These are phyloP conservation scores for Petrocephalus zakoni DNA, from an alignment of 2,113 vertebrate species.

Conservation along the genomic window DNA sequence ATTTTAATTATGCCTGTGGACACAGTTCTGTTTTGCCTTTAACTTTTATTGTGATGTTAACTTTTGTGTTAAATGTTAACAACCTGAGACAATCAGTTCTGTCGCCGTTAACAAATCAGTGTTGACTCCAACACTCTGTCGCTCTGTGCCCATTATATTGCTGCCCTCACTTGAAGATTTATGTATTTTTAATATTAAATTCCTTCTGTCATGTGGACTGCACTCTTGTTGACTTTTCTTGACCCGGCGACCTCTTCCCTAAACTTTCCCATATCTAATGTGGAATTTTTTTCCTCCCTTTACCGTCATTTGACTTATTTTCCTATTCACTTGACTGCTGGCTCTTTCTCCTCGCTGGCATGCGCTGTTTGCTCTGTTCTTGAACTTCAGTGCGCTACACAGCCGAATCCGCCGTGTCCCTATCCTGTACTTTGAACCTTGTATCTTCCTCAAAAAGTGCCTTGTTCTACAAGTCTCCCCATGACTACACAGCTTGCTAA, in stretches of 20 bases:
- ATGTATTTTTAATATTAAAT: constrained; percentile 99
- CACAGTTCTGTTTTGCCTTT: constrained; percentile 21
- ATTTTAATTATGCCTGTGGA: background rate
- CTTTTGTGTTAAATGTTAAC: constrained; percentile 84
- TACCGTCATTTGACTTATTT: constrained; percentile 36
- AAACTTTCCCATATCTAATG: constrained; percentile 92
- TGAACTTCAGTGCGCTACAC: constrained; percentile 92
- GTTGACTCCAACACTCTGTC: constrained; percentile 75
- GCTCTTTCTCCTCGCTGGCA: constrained; percentile 60
- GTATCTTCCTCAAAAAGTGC: constrained; percentile 58
- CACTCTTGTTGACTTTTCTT: constrained; percentile 98
- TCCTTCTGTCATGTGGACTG: constrained; percentile 85
- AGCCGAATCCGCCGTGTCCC: constrained; percentile 69
- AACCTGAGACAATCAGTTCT: constrained; percentile 66
- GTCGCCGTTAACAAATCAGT: constrained; percentile 72
- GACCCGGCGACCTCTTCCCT: constrained; percentile 74
- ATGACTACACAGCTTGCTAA: constrained; percentile 91
- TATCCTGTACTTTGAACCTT: constrained; percentile 71
- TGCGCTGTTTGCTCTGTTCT: constrained; percentile 96
- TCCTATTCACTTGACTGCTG: constrained; percentile 46
- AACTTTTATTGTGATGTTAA: constrained; percentile 64
- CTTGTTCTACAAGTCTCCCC: constrained; percentile 74
- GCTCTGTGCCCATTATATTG: constrained; percentile 76
- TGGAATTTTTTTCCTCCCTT: constrained; percentile 68
- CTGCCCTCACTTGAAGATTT: constrained; percentile 88